Conservation (phyloP, 2,113 vertebrate species). For the Dasyurus viverrinus region DNA sequence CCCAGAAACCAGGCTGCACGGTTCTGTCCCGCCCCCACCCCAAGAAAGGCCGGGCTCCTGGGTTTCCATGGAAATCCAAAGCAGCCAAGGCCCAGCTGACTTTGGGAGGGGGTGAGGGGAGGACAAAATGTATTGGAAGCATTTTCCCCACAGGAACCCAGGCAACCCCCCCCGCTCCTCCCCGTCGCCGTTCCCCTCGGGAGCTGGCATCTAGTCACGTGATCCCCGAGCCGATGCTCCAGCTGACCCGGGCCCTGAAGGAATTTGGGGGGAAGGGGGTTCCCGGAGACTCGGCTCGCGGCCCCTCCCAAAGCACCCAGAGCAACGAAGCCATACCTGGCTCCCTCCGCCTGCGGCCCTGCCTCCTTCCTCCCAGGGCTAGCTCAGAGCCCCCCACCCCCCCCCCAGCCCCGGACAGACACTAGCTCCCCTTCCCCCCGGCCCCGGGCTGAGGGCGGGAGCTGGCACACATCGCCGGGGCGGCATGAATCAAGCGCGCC, state of each 20-base stretch:
- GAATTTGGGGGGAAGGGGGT: slow-evolving; percentile 6
- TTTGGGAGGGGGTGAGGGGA: slow-evolving; percentile 74
- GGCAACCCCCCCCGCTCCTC: slow-evolving; percentile 48
- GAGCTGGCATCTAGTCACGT: neutral
- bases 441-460: slow-evolving; percentile 70
- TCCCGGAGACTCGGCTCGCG: slow-evolving; percentile 45
- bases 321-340: neutral
- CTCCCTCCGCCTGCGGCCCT: neutral
- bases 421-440: slow-evolving; percentile 60
- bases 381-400: neutral
- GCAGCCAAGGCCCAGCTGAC: slow-evolving; percentile 77
- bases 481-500: slow-evolving; percentile 79
- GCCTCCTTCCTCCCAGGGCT: neutral
- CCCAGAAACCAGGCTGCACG: slow-evolving; percentile 75
- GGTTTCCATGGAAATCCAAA: slow-evolving; percentile 80
- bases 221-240: neutral
- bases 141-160: slow-evolving; percentile 15
- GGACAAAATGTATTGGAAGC: slow-evolving; percentile 52
- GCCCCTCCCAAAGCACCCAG: neutral
- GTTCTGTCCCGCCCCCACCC: slow-evolving; percentile 77
- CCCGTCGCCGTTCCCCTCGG: neutral
- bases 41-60: slow-evolving; percentile 54
- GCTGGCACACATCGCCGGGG: slow-evolving; percentile 78
- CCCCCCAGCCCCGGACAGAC: slow-evolving; percentile 73
- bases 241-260: neutral